These are phyloP conservation scores for Ascidia mentula DNA, from an alignment of 23 tunicate species.

Conservation along the genomic window DNA sequence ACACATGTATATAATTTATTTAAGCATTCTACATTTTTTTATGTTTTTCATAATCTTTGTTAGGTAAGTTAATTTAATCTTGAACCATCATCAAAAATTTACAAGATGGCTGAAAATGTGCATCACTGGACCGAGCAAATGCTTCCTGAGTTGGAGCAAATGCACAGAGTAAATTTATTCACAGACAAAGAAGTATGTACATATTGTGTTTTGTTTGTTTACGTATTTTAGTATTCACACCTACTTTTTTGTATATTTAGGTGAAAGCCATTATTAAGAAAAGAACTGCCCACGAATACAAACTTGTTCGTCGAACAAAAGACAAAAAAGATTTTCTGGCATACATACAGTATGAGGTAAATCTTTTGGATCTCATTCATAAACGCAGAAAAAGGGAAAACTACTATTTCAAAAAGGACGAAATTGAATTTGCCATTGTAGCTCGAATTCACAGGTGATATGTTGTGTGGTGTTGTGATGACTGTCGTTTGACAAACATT, in stretches of 20 bases:
- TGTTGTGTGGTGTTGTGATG: too few species aligned
- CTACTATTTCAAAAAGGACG: constrained; percentile 76
- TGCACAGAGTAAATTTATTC: constrained; percentile 65
- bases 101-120: constrained; percentile 73
- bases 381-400: constrained; percentile 55
- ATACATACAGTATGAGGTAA: constrained; percentile 70
- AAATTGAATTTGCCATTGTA: constrained; percentile 78
- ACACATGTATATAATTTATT: too few species aligned
- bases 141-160: constrained; percentile 89
- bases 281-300: constrained; percentile 65
- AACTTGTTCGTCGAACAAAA: constrained; percentile 64
- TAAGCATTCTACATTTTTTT: too few species aligned
- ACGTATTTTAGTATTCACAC: neutral
- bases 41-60: too few species aligned
- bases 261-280: constrained; percentile 78
- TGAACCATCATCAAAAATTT: neutral
- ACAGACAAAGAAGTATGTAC: constrained; percentile 49
- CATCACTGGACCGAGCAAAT: constrained; percentile 64
- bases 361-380: constrained; percentile 50
- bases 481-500: too few species aligned
- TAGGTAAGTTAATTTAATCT: too few species aligned
- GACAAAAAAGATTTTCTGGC: constrained; percentile 69
- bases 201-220: neutral
- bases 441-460: constrained; percentile 67
- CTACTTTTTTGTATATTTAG: constrained; percentile 14